These are phyloP conservation scores for Scaptomyza tumidula DNA, from an alignment of 2,888 invertebrate genomes.

Conservation along the genomic window DNA sequence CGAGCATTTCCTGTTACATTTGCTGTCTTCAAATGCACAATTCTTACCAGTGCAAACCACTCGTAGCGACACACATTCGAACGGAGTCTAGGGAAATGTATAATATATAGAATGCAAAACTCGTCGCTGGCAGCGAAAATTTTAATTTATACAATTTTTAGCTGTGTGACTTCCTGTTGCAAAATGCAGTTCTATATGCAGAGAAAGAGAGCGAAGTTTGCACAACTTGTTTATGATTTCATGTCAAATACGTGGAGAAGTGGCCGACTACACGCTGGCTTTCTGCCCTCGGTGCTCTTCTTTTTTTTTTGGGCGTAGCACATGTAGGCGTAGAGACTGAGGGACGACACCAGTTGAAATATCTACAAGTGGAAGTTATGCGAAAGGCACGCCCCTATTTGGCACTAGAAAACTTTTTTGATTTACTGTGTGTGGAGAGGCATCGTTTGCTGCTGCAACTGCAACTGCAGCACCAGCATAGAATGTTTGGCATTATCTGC, in stretches of 20 bases:
- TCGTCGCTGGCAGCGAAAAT: constrained; percentile 55
- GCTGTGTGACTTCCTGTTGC: constrained; percentile 72
- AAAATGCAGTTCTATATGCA: constrained; percentile 63
- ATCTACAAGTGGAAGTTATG: constrained; percentile 65
- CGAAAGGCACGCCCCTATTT: constrained; percentile 58
- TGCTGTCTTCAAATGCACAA: background rate
- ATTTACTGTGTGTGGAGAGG: constrained; percentile 55
- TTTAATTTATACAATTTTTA: constrained; percentile 76
- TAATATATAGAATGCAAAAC: constrained; percentile 34
- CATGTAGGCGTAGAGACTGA: constrained; percentile 12
- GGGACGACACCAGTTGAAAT: constrained; percentile 51
- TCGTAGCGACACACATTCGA: background rate
- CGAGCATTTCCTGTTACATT: background rate
- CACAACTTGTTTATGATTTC: constrained; percentile 80
- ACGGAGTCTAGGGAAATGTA: constrained; percentile 9
- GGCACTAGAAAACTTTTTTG: constrained; percentile 76
- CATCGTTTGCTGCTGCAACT: constrained; percentile 27
- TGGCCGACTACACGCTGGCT: constrained; percentile 41
- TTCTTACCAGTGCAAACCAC: background rate
- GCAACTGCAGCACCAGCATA: background rate
- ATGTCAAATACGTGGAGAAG: constrained; percentile 77
- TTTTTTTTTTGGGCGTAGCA: constrained; percentile 36
- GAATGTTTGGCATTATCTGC: constrained; percentile 38
- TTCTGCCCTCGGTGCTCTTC: background rate
- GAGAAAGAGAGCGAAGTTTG: constrained; percentile 59